Percentiles rank a stretch among this genome's conserved stretches.
Evolutionary conservation across 2,113 vertebrate genomes (phyloP).

Genomic region (Cygnus atratus): DNA sequence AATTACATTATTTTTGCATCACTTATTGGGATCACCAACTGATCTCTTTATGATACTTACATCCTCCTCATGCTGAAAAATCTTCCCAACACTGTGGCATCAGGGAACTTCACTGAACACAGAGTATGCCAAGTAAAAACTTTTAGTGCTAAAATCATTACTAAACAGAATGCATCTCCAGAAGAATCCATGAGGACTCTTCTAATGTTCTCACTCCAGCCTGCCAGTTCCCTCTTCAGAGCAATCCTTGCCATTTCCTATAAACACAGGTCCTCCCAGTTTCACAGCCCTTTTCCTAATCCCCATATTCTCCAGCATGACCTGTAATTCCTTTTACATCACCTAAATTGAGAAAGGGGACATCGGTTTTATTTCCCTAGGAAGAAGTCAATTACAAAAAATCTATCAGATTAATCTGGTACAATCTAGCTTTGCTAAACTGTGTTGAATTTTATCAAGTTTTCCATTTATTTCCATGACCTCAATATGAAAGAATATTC

Average conservation of each 20-base stretch:
- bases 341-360: background rate
- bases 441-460: background rate
- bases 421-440: background rate
- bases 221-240: background rate
- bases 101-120: background rate
- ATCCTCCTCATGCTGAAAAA: background rate
- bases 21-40: background rate
- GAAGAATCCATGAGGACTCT: background rate
- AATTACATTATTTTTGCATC: background rate
- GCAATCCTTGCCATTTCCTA: background rate
- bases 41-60: background rate
- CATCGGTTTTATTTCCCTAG: background rate
- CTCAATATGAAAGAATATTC: background rate
- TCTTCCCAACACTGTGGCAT: background rate
- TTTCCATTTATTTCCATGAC: slow-evolving; percentile 14
- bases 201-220: background rate
- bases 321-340: background rate
- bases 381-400: background rate
- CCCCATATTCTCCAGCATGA: background rate
- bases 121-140: background rate
- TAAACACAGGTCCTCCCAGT: background rate
- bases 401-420: background rate
- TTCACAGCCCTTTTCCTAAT: background rate
- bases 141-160: background rate
- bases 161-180: background rate